These are phyloP conservation scores for Cotesia glomerata DNA, from an alignment of 1,140 invertebrate genomes.

Conservation along the genomic window DNA sequence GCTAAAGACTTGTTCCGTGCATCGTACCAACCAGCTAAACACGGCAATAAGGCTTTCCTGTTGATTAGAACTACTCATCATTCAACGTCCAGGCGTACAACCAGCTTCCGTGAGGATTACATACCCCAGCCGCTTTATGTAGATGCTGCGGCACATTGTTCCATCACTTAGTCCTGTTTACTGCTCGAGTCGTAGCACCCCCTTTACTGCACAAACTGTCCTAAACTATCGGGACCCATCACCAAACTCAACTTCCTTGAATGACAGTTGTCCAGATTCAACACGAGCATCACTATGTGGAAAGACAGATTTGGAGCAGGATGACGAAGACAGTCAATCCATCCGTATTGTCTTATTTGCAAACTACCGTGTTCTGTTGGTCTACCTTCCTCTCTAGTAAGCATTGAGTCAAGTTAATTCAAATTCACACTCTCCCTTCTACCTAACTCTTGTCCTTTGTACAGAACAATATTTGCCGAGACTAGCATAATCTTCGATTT, in stretches of 20 bases:
- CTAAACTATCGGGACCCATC: not conserved
- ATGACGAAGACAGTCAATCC: constrained; percentile 31
- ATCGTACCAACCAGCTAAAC: not conserved
- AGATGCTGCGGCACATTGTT: not conserved
- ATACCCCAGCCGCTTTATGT: not conserved
- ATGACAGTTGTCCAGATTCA: no score
- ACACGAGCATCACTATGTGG: no score
- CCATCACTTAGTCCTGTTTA: no score
- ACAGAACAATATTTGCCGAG: no score
- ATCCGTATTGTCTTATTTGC: not conserved
- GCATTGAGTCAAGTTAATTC: no score
- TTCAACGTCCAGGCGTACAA: constrained; percentile 35
- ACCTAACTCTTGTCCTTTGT: no score
- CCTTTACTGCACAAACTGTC: not conserved
- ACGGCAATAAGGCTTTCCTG: constrained; percentile 39
- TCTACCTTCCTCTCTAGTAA: no score
- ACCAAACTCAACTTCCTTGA: not conserved
- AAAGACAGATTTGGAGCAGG: not conserved
- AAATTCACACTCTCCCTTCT: no score
- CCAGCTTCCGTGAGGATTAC: constrained; percentile 32
- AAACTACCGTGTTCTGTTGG: not conserved
- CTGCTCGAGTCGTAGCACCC: no score
- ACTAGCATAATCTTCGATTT: no score
- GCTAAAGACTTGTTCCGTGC: no score
- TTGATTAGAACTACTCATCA: constrained; percentile 53